Evolutionary conservation across 2,113 vertebrate genomes (phyloP), one percentile per base, ranked within the genome.

Genomic region (Oryzias javanicus): DNA sequence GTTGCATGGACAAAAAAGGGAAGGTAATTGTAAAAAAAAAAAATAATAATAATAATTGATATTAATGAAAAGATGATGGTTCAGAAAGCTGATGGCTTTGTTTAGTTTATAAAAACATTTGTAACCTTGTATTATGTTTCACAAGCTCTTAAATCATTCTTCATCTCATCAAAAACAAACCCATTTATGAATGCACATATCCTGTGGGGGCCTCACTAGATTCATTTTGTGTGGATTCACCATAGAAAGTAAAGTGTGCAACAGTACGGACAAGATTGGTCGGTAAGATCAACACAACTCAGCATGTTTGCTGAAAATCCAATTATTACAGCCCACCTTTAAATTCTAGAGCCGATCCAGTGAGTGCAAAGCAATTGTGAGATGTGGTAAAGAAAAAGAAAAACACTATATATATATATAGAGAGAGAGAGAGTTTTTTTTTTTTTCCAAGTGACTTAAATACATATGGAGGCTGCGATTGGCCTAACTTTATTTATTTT

Each of bases 231-330:
- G 20, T 48, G 78, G 88, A 89, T 79, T 62, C 79, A 84, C 91
- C 87, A 72, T 83, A 91, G 79, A 91, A 90, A 90, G 83, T 73
- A 64, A 54, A 85, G 74, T 70, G 70, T 72, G 70, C 75, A 83
- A 81, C 91, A 91, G 92, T 41, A 77, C 91, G 92, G 91, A 93
- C 81, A 85, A 82, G 84, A 83, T 79, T 80, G 87, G 88, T 92
- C 91, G 91, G 89, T 77, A 80, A 91, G 78, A 91, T 91, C 79
- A 86, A 90, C 90, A 90, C 85, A 91, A 87, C 94, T 94, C 93
- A 94, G 92, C 90, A 91, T 94, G 93, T 92, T 92, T 92, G 84
- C 89, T 83, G 89, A 89, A 93, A 92, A 92, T 92, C 92, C 92
- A 92, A 92, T 93, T 93, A 93, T 91, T 91, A 90, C 89, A 91